Conservation (phyloP, 2,797 vertebrate genomes). For the Acestrorhynchus altus region DNA sequence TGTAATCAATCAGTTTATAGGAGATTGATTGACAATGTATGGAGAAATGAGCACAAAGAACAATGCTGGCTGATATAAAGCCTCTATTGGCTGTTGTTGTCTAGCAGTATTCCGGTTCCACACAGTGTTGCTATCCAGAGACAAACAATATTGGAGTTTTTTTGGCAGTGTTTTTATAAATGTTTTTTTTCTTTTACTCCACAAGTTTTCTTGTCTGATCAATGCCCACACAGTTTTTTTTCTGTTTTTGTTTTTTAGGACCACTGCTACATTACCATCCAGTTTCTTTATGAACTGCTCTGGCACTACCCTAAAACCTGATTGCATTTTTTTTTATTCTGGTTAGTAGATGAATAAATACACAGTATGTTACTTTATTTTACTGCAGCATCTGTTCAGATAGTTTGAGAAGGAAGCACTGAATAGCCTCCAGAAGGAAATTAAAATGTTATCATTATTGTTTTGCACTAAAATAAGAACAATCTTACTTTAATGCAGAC, state of each 20-base stretch:
- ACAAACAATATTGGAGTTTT: neutral
- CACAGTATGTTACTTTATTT: neutral
- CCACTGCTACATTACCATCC: neutral
- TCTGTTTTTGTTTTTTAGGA: neutral
- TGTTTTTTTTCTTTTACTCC: neutral
- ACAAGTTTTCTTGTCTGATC: neutral
- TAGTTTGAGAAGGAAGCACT: neutral
- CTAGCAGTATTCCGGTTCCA: conserved; percentile 10
- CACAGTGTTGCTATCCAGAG: neutral
- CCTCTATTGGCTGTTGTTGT: neutral
- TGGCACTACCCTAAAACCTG: neutral
- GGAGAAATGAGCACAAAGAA: neutral
- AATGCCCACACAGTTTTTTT: too few relatives aligned
- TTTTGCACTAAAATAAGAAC: neutral
- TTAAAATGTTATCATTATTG: neutral
- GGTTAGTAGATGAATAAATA: neutral
- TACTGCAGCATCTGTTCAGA: conserved; percentile 2
- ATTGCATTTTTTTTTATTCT: neutral
- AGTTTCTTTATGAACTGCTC: neutral
- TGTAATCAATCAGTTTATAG: conserved; percentile 30
- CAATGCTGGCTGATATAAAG: neutral
- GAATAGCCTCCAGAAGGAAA: neutral
- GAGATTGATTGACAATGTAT: conserved; percentile 15
- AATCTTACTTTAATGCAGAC: neutral
- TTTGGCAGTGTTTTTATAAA: neutral